Evolutionary conservation across 2,113 vertebrate species (phyloP).

Genomic region (Burhinus bistriatus): DNA sequence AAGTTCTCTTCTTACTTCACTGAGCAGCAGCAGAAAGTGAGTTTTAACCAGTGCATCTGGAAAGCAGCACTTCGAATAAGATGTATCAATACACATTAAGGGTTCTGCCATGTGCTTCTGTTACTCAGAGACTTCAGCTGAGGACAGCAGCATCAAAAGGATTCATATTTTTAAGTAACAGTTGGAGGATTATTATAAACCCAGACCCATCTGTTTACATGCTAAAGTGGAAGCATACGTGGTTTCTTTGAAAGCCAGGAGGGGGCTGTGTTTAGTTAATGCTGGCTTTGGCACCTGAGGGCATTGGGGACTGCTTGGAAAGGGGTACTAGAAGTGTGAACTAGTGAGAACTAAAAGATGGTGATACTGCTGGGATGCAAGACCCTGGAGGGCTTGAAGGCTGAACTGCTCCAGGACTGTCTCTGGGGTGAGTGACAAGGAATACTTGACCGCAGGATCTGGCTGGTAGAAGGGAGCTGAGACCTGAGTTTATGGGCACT

Average conservation of each 20-base stretch:
- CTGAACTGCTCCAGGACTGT: background rate
- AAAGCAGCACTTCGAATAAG: background rate
- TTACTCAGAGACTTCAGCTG: background rate
- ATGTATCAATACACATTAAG: background rate
- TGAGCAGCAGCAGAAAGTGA: constrained; percentile 12
- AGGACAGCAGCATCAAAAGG: background rate
- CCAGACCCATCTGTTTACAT: background rate
- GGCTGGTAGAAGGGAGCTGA: background rate
- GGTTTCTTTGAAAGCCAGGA: background rate
- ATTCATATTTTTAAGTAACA: background rate
- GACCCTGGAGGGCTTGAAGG: background rate
- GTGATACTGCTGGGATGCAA: background rate
- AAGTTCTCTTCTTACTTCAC: background rate
- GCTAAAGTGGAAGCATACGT: background rate
- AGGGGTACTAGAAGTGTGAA: background rate
- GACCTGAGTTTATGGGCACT: background rate
- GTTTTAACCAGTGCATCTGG: background rate
- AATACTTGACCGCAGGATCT: background rate
- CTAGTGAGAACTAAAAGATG: background rate
- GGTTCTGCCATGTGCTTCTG: background rate
- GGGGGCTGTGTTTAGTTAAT: background rate
- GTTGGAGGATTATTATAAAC: constrained; percentile 11
- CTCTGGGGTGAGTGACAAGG: background rate
- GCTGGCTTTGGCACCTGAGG: background rate
- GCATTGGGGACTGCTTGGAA: background rate